These are phyloP conservation scores for Apis dorsata DNA, from an alignment of 1,140 invertebrate species.

Conservation along the genomic window DNA sequence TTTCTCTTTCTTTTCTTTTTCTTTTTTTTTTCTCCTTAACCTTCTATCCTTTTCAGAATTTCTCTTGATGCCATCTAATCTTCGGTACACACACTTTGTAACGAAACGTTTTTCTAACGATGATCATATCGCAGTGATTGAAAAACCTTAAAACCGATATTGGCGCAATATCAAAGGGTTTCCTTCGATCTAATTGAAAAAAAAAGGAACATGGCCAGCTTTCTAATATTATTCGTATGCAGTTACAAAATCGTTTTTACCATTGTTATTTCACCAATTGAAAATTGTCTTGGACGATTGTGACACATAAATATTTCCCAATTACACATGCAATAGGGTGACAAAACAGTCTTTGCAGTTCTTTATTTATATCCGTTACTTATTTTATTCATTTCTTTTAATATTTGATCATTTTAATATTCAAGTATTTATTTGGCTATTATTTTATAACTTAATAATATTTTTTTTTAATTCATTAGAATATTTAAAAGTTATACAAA, in stretches of 20 bases:
- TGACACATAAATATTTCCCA: conserved; percentile 15
- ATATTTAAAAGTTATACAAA: no score
- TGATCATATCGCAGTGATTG: neutral
- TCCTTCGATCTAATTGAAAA: conserved; percentile 2
- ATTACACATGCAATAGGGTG: conserved; percentile 13
- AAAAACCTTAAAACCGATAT: neutral
- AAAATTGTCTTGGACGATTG: conserved; percentile 25
- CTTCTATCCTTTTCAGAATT: no score
- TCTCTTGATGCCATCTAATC: no score
- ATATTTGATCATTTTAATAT: neutral
- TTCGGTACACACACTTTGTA: neutral
- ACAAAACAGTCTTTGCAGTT: conserved; percentile 10
- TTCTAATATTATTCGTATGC: conserved; percentile 49
- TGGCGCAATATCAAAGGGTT: conserved; percentile 24
- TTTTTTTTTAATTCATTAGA: neutral
- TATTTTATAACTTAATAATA: neutral
- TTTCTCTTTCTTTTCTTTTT: neutral
- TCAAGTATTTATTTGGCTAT: no score
- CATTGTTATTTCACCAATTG: conserved; percentile 35
- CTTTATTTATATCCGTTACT: neutral
- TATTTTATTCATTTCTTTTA: no score
- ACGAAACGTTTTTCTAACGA: neutral
- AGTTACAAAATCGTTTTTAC: conserved; percentile 44
- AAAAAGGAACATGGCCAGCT: conserved; percentile 1
- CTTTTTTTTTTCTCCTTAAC: no score